phyloP scores from a whole-genome alignment of 2,797 vertebrate genomes.

The Acipenser ruthenus region DNA sequence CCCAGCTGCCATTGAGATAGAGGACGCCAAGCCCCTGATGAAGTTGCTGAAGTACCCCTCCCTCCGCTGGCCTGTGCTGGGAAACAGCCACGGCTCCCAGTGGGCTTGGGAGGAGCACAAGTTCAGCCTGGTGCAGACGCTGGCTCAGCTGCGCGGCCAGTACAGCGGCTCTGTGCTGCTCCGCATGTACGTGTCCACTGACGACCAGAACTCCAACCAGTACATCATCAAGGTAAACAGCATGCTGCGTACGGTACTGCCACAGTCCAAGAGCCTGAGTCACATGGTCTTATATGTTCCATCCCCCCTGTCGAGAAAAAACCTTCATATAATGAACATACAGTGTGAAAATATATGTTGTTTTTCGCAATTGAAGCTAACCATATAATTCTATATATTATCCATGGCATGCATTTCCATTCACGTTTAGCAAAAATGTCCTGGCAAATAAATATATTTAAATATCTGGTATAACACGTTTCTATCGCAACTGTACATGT shows the following conservation, averaged over 20 bases:
- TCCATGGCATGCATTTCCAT: too few relatives aligned
- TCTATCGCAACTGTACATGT: too few relatives aligned
- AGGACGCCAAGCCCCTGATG: conserved; percentile 74
- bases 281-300: neutral
- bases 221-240: conserved; percentile 83
- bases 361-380: too few relatives aligned
- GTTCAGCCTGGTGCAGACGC: conserved; percentile 75
- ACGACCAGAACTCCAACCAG: conserved; percentile 79
- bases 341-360: too few relatives aligned
- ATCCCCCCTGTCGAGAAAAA: neutral
- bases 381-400: too few relatives aligned
- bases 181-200: conserved; percentile 79
- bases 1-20: conserved; percentile 75
- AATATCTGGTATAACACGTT: too few relatives aligned
- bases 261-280: neutral
- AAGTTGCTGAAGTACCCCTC: conserved; percentile 69
- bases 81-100: conserved; percentile 67
- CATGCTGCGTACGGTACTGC: neutral
- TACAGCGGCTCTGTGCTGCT: conserved; percentile 86
- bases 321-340: neutral
- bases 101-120: conserved; percentile 73
- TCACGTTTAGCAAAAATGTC: too few relatives aligned
- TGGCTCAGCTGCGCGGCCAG: conserved; percentile 77
- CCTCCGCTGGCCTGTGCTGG: conserved; percentile 88
- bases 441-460: too few relatives aligned